Percentiles rank a stretch among this genome's conserved stretches.
Conservation (phyloP, 1,140 invertebrate genomes). For the Magallana gigas region DNA sequence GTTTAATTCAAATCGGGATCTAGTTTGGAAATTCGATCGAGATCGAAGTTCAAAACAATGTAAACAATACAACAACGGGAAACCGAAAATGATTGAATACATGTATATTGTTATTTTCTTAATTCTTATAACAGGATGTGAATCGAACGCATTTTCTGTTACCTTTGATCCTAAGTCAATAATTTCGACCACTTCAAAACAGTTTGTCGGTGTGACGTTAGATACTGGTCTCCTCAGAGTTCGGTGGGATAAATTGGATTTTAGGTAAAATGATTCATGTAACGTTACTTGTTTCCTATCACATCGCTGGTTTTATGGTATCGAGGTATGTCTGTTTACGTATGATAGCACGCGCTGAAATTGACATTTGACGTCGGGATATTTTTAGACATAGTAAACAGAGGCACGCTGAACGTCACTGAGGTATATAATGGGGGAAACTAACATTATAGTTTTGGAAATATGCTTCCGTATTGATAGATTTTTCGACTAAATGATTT, state of each 20-base stretch:
- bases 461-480: too few relatives aligned
- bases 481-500: too few relatives aligned
- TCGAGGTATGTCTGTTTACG: too few relatives aligned
- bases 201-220: neutral
- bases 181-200: slow-evolving; percentile 4
- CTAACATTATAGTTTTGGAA: too few relatives aligned
- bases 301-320: too few relatives aligned
- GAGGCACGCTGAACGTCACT: too few relatives aligned
- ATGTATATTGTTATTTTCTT: neutral
- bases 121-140: neutral
- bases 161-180: neutral
- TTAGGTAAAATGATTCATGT: neutral
- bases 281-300: neutral
- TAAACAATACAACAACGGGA: neutral
- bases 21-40: neutral
- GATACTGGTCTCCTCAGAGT: neutral
- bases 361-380: too few relatives aligned
- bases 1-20: neutral
- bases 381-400: too few relatives aligned
- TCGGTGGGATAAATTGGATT: neutral
- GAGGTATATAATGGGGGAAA: too few relatives aligned
- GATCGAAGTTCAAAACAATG: neutral
- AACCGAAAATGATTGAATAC: neutral
- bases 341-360: too few relatives aligned
- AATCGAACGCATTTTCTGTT: neutral